Base-by-base conservation (phyloP, 2,888 invertebrate species). In the Trichogramma evanescens region DNA sequence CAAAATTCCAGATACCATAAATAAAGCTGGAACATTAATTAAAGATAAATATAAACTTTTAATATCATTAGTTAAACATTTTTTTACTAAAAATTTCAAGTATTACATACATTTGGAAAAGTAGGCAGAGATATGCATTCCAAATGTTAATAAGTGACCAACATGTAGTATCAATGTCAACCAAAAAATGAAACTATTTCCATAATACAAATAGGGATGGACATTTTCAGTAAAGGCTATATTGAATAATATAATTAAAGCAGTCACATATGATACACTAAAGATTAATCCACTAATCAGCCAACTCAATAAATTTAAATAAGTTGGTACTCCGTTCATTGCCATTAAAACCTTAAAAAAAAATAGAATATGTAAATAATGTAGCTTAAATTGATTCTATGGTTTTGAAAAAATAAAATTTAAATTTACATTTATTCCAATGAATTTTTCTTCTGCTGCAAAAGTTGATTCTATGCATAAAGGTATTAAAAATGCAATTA, bases 141-240 rank as follows among this genome's bases (percentile, higher is more conserved):
- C 76, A 63, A 73, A 76, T 9, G 72, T 62, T 60, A 75, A 67
- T 9, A 74, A 69, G 63, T 77, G 75, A 55, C 66, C 66, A 48
- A 71, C 61, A 51, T 76, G 72, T 10, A 70, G 43, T n/a, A 71
- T 68, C 43, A 77, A 64, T 55, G 71, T 58, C 10, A 77, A 13
- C 73, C 74, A 75, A 53, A 77, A 69, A 61, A 77, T 63, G 55
- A 77, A 75, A n/a, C 68, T 67, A 60, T 77, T 72, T 50, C 77
- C 73, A 59, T 74, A 71, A 59, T 71, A 63, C 43, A 77, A 66
- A 59, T 71, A 76, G 6, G 77, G 72, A 43, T 70, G 63, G 1
- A 75, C 71, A 56, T 68, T 66, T 4, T 64, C 62, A 13, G 74
- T 68, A 60, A 75, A 70, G 39, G 74, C 70, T 40, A 68, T 64